Evolutionary conservation across 2,888 invertebrate genomes (phyloP).

Genomic region (Amphipoea lucens): DNA sequence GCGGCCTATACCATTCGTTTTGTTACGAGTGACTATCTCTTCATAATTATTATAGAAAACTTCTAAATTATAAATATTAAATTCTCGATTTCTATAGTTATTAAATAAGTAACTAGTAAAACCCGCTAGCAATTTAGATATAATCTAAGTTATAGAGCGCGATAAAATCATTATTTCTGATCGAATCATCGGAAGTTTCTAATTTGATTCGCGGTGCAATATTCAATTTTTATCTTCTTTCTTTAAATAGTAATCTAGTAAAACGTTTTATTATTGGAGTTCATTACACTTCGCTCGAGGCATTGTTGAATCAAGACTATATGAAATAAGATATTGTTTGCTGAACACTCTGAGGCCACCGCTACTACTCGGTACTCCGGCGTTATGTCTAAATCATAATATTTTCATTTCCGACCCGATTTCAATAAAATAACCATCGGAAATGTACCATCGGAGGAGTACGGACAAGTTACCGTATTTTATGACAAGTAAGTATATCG

Average conservation of each 20-base stretch:
- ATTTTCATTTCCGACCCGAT: constrained; percentile 59
- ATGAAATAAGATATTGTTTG: constrained; percentile 80
- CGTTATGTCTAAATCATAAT: constrained; percentile 63
- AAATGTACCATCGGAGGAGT: constrained; percentile 46
- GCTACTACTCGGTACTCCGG: constrained; percentile 25
- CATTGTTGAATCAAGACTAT: constrained; percentile 61
- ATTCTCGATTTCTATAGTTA: constrained; percentile 45
- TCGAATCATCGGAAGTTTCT: constrained; percentile 39
- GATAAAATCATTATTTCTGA: constrained; percentile 48
- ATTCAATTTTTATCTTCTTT: constrained; percentile 37
- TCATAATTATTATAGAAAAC: constrained; percentile 45
- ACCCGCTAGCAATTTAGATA: constrained; percentile 50
- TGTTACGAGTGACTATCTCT: constrained; percentile 29
- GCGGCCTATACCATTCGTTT: constrained; percentile 27
- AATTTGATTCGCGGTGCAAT: constrained; percentile 49
- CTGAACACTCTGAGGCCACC: constrained; percentile 69
- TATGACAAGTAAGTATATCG: constrained; percentile 39
- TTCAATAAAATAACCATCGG: constrained; percentile 51
- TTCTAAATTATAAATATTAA: constrained; percentile 37
- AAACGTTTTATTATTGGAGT: constrained; percentile 54
- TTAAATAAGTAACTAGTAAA: constrained; percentile 45
- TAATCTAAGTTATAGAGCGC: constrained; percentile 41
- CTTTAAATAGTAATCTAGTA: constrained; percentile 31
- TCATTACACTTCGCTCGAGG: constrained; percentile 49
- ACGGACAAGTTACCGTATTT: constrained; percentile 41